Evolutionary conservation across 2,797 vertebrate genomes (phyloP), one percentile per base, ranked within the genome.

Genomic region (Ctenopoma multispine): DNA sequence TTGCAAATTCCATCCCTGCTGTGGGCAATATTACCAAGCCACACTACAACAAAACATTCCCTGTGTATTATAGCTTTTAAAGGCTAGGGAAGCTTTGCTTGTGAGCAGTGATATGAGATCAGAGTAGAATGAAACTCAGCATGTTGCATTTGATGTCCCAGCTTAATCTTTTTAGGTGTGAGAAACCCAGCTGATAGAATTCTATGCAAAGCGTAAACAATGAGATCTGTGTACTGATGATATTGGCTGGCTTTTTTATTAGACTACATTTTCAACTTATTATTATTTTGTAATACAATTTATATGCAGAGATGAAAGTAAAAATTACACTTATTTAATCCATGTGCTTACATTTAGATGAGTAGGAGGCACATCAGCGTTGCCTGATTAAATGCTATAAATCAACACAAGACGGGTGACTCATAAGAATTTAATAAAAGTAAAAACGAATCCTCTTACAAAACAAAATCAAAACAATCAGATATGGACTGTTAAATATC

Each of bases 1-100:
- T 87, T 75, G 66, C 77, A 80, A 75, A 83, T 73, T 67, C 75
- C 13, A 51, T 71, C 51, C 84, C 84, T 40, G 79, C 79, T 87
- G 83, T 59, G 79, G 63, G 47, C 34, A 50, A 81, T 70, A 81
- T 85, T 71, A 77, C 55, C 21, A 10, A 65, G 36, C 27, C 43
- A 40, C 47, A 7, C 21, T 18, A 62, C 55, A 44, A 40, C 63
- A 63, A 59, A 69, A 69, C 75, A 64, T 27, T 43, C 51, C 51
- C 65, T 0, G 47, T 29, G 60, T 36, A 41, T 64, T 36, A 44
- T 18, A 36, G 75, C 61, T 49, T 72, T 27, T 56, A 55, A 47
- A 75, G 46, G 61, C 75, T n/a, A 61, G 7, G 57, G 64, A 41
- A 24, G 49, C 63, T 2, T 73, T 23, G 46, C 65, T 66, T 59